A percentile compares a stretch with the other conserved stretches of the same genome.
Conservation (phyloP, 37 sponge, comb jelly and placozoan species). For the Beroe forskalii region DNA sequence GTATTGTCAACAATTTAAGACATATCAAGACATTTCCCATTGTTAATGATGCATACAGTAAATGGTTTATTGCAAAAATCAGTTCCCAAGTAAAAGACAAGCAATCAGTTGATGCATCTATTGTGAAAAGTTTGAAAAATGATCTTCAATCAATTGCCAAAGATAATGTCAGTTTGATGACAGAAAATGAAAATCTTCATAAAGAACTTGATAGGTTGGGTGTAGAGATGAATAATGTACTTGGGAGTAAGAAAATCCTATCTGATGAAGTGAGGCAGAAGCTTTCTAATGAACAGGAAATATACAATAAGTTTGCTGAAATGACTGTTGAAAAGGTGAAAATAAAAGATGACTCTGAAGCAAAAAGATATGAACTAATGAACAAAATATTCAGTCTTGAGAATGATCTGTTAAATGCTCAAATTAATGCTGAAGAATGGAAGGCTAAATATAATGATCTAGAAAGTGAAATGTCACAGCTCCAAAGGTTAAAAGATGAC, state of each 20-base stretch:
- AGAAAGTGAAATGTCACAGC: not conserved
- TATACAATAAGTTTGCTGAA: slow-evolving; percentile 45
- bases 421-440: slow-evolving; percentile 53
- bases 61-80: not conserved
- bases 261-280: slow-evolving; percentile 33
- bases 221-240: slow-evolving; percentile 18
- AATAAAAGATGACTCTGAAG: not conserved
- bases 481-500: not conserved
- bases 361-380: slow-evolving; percentile 39
- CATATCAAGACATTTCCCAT: slow-evolving; percentile 20
- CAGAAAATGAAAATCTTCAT: slow-evolving; percentile 23
- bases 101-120: slow-evolving; percentile 1
- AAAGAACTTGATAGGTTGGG: not conserved
- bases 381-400: slow-evolving; percentile 62
- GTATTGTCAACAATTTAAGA: not conserved
- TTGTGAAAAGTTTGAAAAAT: slow-evolving; percentile 18
- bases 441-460: not conserved
- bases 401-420: slow-evolving; percentile 48
- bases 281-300: slow-evolving; percentile 39
- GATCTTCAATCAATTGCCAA: slow-evolving; percentile 51
- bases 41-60: slow-evolving; percentile 51
- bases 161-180: slow-evolving; percentile 39
- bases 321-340: slow-evolving; percentile 56
- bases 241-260: slow-evolving; percentile 34
- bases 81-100: not conserved